Evolutionary conservation across 2,797 vertebrate species (phyloP).

Genomic region (Phataginus tricuspis): DNA sequence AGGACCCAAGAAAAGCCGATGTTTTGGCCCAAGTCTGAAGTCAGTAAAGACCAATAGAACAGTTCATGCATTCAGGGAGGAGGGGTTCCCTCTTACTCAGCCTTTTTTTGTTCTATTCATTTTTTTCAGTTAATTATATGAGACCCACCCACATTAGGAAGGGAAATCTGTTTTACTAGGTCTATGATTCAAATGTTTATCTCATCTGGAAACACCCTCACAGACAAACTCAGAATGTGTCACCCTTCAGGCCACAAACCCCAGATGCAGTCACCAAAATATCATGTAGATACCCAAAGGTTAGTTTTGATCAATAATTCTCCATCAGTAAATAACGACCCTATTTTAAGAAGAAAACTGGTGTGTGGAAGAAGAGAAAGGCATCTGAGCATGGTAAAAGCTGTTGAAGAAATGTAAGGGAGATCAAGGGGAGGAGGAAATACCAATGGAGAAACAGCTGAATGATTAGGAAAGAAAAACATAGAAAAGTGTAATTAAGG

Average conservation of each 20-base stretch:
- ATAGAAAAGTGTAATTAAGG: neutral
- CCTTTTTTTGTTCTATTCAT: neutral
- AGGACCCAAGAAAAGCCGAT: neutral
- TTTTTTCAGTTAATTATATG: neutral
- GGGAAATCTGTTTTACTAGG: neutral
- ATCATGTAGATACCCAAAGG: neutral
- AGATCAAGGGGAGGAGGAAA: neutral
- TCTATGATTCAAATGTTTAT: neutral
- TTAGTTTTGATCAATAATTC: neutral
- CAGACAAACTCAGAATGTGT: neutral
- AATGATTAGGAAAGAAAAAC: neutral
- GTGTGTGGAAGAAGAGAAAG: neutral
- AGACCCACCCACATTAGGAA: neutral
- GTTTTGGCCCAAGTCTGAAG: neutral
- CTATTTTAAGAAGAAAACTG: neutral
- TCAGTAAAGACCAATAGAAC: neutral
- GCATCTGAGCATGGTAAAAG: neutral
- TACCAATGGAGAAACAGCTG: neutral
- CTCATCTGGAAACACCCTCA: neutral
- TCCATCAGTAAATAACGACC: neutral
- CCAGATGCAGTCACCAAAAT: neutral
- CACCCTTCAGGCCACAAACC: neutral
- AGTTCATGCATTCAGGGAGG: neutral
- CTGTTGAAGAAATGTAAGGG: neutral
- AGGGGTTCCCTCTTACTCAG: neutral